These are phyloP conservation scores for Reticulitermes speratus DNA, from an alignment of 1,140 invertebrate species.

Conservation along the genomic window DNA sequence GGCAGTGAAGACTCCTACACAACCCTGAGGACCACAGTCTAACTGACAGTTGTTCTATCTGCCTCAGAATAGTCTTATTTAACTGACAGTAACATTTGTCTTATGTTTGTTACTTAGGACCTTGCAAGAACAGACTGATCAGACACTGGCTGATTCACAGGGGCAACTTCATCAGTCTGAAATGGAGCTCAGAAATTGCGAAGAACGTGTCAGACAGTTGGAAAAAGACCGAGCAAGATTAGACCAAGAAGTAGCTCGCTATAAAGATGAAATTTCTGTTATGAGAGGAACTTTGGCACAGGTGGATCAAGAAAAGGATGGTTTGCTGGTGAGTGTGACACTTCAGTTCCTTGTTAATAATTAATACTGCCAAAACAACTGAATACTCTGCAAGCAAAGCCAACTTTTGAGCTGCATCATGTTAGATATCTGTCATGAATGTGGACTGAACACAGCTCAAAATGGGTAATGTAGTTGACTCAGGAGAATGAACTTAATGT, in stretches of 20 bases:
- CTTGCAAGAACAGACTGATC: conserved; percentile 61
- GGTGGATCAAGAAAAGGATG: conserved; percentile 61
- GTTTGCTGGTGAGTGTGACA: conserved; percentile 48
- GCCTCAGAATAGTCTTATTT: too few species aligned
- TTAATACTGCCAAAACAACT: background rate
- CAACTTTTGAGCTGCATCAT: background rate
- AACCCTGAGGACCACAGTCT: too few species aligned
- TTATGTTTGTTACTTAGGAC: conserved; percentile 46
- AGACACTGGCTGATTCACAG: conserved; percentile 56
- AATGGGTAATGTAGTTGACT: background rate
- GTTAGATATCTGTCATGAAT: background rate
- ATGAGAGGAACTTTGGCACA: conserved; percentile 54
- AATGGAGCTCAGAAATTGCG: conserved; percentile 53
- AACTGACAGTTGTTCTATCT: too few species aligned
- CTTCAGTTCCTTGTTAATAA: conserved; percentile 20
- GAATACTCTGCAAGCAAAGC: conserved; percentile 15
- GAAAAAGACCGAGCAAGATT: conserved; percentile 56
- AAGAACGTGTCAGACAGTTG: conserved; percentile 52
- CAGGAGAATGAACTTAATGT: too few species aligned
- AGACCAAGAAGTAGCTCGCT: conserved; percentile 54
- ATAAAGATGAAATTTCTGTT: conserved; percentile 57
- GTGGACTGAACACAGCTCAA: background rate
- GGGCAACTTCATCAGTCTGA: conserved; percentile 55
- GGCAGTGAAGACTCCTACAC: too few species aligned
- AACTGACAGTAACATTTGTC: too few species aligned